Evolutionary conservation across 2,113 vertebrate genomes (phyloP).

Genomic region (Bungarus multicinctus): DNA sequence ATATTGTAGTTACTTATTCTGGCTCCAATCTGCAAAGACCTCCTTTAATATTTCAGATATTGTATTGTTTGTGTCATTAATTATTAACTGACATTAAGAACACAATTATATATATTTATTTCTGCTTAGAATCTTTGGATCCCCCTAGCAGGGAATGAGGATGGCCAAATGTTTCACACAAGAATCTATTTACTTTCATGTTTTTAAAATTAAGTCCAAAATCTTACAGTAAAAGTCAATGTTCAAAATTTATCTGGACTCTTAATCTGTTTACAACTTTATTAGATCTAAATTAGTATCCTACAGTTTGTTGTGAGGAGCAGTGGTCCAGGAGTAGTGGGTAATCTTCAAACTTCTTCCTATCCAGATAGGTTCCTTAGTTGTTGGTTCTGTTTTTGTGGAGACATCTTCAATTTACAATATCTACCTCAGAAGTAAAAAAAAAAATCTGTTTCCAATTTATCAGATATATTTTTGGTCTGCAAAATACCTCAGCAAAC

Average conservation of each 20-base stretch:
- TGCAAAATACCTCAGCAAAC: background rate
- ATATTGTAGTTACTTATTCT: background rate
- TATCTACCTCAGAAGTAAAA: background rate
- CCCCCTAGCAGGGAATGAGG: background rate
- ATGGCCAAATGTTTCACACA: background rate
- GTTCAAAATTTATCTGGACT: background rate
- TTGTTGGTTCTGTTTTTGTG: no score
- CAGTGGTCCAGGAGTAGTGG: background rate
- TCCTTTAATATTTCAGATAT: background rate
- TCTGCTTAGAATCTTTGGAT: background rate
- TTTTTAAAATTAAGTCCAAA: background rate
- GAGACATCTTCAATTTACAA: background rate
- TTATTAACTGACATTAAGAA: background rate
- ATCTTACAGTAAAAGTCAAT: background rate
- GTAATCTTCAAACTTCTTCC: background rate
- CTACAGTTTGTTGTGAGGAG: background rate
- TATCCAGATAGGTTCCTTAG: background rate
- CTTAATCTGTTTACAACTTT: background rate
- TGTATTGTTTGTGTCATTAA: background rate
- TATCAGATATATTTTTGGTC: background rate
- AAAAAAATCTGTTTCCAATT: background rate
- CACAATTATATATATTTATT: background rate
- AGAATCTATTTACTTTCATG: background rate
- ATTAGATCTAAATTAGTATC: background rate
- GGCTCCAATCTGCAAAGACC: background rate